phyloP scores from a whole-genome alignment of 2,113 vertebrate species.

The Anguilla rostrata region DNA sequence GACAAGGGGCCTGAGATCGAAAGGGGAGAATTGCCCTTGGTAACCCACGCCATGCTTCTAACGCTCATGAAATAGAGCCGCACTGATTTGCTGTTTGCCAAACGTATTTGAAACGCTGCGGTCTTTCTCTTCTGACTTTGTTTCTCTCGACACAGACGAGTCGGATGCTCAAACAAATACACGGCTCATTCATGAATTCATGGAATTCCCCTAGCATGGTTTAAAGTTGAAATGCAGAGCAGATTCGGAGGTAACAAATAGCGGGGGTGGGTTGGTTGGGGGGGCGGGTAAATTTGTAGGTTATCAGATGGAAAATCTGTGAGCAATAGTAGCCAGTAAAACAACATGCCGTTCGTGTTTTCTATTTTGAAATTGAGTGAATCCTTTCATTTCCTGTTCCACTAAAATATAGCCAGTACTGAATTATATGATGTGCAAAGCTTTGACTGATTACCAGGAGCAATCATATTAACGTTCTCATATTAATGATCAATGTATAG shows the following conservation, averaged over 20 bases:
- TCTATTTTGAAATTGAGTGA: neutral
- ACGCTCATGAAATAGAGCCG: neutral
- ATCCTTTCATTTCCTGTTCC: neutral
- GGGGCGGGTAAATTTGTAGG: neutral
- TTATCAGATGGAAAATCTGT: slow-evolving; percentile 6
- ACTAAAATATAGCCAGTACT: neutral
- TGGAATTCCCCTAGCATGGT: neutral
- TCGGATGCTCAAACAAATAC: slow-evolving; percentile 8
- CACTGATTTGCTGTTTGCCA: neutral
- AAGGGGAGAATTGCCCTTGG: neutral
- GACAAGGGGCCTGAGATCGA: neutral
- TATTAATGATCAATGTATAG: neutral
- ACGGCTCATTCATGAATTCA: neutral
- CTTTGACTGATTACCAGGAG: neutral
- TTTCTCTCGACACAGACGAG: neutral
- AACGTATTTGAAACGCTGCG: neutral
- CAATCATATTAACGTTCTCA: neutral
- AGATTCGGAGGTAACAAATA: neutral
- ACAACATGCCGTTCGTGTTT: neutral
- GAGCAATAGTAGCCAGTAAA: neutral
- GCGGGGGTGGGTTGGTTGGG: no score
- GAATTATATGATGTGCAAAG: neutral
- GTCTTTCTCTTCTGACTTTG: neutral
- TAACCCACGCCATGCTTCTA: neutral
- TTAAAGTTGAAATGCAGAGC: neutral